These are phyloP conservation scores for Diphyllodes magnificus DNA, from an alignment of 2,113 vertebrate genomes.

Conservation along the genomic window DNA sequence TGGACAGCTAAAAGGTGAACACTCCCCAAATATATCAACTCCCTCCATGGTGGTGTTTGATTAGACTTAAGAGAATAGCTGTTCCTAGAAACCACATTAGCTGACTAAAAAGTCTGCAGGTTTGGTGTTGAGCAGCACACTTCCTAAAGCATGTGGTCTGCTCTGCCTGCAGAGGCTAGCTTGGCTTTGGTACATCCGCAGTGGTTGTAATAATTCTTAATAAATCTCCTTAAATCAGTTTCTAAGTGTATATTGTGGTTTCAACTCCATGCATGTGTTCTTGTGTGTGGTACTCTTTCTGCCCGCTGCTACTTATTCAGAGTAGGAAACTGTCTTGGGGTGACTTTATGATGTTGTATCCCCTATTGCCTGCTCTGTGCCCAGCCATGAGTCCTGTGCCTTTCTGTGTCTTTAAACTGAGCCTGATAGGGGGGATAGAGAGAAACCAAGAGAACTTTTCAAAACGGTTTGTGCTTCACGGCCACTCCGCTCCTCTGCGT, in stretches of 20 bases:
- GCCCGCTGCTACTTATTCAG: not conserved
- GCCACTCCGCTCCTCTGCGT: too few relatives aligned
- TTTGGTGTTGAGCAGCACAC: fast-evolving
- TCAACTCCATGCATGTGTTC: not conserved
- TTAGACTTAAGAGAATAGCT: not conserved
- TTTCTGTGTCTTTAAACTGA: too few relatives aligned
- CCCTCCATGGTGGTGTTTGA: not conserved
- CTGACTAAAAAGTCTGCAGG: not conserved
- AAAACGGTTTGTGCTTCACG: too few relatives aligned
- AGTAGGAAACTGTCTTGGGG: not conserved
- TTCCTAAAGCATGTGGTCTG: not conserved
- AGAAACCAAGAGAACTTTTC: too few relatives aligned
- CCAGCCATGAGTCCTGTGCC: too few relatives aligned
- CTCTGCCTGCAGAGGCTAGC: not conserved
- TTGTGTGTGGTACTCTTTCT: not conserved
- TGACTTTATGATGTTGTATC: too few relatives aligned
- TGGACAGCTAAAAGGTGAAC: not conserved
- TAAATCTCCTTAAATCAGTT: not conserved
- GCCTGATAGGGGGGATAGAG: too few relatives aligned
- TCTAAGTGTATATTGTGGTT: not conserved
- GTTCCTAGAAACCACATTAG: not conserved
- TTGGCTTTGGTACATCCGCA: not conserved
- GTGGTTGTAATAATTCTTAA: not conserved
- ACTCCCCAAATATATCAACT: not conserved
- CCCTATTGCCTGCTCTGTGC: too few relatives aligned